These are phyloP conservation scores for Actinia equina DNA, from an alignment of 64 coral and sea anemone species.

Conservation along the genomic window DNA sequence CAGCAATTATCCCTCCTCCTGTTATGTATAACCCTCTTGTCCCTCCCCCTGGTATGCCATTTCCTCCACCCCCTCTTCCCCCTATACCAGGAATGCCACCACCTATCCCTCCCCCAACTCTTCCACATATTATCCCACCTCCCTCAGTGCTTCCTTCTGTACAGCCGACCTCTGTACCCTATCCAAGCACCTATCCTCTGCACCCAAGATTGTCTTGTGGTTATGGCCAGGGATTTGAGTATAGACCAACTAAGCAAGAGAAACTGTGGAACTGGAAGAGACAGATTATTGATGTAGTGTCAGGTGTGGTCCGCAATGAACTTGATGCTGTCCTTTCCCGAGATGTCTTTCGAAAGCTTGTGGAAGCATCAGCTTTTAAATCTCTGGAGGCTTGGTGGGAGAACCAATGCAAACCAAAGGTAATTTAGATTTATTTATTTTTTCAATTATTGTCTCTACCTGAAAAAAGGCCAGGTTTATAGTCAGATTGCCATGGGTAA, in stretches of 20 bases:
- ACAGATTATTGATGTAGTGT: conserved; percentile 87
- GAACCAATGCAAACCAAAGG: conserved; percentile 86
- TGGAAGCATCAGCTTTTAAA: conserved; percentile 96
- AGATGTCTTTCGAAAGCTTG: conserved; percentile 88
- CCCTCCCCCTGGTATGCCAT: conserved; percentile 56
- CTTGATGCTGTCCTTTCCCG: conserved; percentile 75
- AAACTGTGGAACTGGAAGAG: conserved; percentile 57
- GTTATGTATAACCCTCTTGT: conserved; percentile 69
- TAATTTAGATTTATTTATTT: not conserved
- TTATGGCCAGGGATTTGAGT: conserved; percentile 28
- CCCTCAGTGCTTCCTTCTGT: conserved; percentile 41
- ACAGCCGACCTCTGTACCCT: conserved; percentile 3
- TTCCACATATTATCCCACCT: conserved; percentile 61
- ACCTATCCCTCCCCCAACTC: conserved; percentile 53
- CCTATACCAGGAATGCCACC: conserved; percentile 57
- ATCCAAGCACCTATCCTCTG: conserved; percentile 13
- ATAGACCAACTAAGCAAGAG: conserved; percentile 44
- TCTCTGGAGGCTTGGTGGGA: conserved; percentile 97
- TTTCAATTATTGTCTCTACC: not conserved
- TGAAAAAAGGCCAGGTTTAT: no score
- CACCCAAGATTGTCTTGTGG: not conserved
- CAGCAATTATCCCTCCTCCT: conserved; percentile 76
- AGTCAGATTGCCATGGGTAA: no score
- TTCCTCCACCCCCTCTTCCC: conserved; percentile 62
- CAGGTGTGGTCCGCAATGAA: conserved; percentile 58